Conservation (phyloP, 2,888 invertebrate genomes). For the Trichopoda pennipes region DNA sequence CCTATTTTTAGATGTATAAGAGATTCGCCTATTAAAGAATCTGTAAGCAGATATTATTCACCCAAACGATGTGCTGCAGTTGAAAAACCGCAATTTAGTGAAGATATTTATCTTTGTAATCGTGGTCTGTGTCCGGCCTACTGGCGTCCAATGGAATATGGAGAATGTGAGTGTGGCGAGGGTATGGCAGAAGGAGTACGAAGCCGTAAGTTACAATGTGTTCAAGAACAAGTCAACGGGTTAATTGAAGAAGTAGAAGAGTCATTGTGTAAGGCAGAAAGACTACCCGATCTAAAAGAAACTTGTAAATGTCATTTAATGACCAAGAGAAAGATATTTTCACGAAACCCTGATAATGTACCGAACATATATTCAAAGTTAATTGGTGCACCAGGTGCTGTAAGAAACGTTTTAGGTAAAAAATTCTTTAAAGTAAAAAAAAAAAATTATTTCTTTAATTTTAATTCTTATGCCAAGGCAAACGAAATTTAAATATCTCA, state of each 20-base stretch:
- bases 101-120: constrained; percentile 86
- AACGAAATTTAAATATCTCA: constrained; percentile 58
- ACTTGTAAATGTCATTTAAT: constrained; percentile 79
- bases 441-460: background rate
- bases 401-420: constrained; percentile 57
- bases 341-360: constrained; percentile 68
- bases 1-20: constrained; percentile 83
- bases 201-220: constrained; percentile 87
- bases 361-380: constrained; percentile 71
- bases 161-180: constrained; percentile 87
- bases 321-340: constrained; percentile 71
- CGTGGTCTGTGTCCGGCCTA: constrained; percentile 89
- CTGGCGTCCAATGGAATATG: constrained; percentile 89
- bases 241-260: constrained; percentile 82
- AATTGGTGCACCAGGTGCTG: constrained; percentile 63
- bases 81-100: constrained; percentile 84
- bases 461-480: constrained; percentile 9
- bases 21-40: constrained; percentile 84
- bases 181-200: constrained; percentile 83
- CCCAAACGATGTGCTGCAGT: constrained; percentile 85
- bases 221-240: constrained; percentile 77
- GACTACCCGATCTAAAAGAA: constrained; percentile 80
- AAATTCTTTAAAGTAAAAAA: background rate
- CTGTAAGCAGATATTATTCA: constrained; percentile 84
- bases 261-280: constrained; percentile 83